Evolutionary conservation across 1,140 invertebrate species (phyloP), one percentile per base, ranked within the genome.

Genomic region (Drosophila auraria): DNA sequence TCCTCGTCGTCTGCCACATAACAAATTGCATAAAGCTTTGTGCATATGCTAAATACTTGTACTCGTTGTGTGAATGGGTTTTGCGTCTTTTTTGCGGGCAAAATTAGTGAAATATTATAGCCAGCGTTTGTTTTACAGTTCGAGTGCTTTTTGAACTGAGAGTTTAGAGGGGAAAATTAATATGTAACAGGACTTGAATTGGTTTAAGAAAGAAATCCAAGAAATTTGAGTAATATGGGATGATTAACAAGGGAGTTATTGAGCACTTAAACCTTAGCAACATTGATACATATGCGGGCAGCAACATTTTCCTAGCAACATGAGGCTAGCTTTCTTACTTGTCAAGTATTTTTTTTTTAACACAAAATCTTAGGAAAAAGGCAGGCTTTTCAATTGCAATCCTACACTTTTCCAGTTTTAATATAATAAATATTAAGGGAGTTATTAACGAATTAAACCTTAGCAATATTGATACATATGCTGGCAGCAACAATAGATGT

Each of bases 1-100:
- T 40, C 62, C 20, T 30, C 45, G 27, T 59, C 68, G 45, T 73
- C 54, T 47, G 49, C 36, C 66, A 58, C 47, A 51, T 79, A 86
- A 89, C 83, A 87, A 87, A 87, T 87, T 89, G 61, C 80, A 50
- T 49, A 63, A 71, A 80, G 72, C 76, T 57, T 66, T 73, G 61
- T 80, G 81, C 81, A 89, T 83, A 89, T 83, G 83, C 61, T 78
- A 78, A 65, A 74, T 77, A 82, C 53, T 57, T n/a, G 27, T 63
- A 7, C 17, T 45, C 38, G 14, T 12, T 47, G 27, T 65, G 40
- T 54, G 40, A 15, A 12, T 25, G 15, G 30, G 17, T 74, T 80
- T 5, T 57, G 14, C 36, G 20, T 57, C 2, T 9, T 14, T 12
- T 40, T 15, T 17, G 17, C 20, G 68, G 47, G 33, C 59, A 9